Evolutionary conservation across 2,888 invertebrate species (phyloP).

Genomic region (Acleris emargana): DNA sequence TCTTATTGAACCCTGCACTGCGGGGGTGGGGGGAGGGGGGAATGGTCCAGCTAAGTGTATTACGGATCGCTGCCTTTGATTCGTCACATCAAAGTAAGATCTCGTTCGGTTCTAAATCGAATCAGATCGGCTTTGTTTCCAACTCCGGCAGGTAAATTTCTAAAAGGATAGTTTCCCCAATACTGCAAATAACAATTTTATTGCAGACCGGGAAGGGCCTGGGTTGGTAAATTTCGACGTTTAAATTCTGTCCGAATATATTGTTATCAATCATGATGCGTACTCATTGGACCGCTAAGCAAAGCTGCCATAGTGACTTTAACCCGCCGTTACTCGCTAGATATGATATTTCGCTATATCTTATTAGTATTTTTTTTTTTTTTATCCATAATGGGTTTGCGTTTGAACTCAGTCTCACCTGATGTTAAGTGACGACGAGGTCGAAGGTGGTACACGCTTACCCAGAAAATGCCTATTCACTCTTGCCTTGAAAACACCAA

Average conservation of each 20-base stretch:
- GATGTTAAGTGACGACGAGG: no score
- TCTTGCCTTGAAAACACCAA: no score
- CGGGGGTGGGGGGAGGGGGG: conserved; percentile 55
- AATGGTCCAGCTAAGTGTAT: conserved; percentile 82
- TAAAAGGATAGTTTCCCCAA: conserved; percentile 49
- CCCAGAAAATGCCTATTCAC: no score
- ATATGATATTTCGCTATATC: no score
- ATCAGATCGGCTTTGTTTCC: conserved; percentile 79
- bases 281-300: no score
- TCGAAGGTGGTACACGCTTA: no score
- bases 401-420: no score
- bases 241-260: neutral
- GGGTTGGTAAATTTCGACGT: neutral
- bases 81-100: conserved; percentile 83
- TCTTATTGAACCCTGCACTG: conserved; percentile 76
- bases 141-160: conserved; percentile 64
- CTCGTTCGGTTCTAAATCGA: conserved; percentile 77
- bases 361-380: no score
- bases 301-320: no score
- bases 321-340: no score
- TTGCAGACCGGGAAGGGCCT: conserved; percentile 4
- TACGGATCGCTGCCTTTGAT: conserved; percentile 83
- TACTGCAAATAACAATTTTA: conserved; percentile 38
- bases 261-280: conserved; percentile 1
- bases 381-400: no score